Base-by-base conservation (phyloP, 2,113 vertebrate genomes). In the Atherinomorus stipes region DNA sequence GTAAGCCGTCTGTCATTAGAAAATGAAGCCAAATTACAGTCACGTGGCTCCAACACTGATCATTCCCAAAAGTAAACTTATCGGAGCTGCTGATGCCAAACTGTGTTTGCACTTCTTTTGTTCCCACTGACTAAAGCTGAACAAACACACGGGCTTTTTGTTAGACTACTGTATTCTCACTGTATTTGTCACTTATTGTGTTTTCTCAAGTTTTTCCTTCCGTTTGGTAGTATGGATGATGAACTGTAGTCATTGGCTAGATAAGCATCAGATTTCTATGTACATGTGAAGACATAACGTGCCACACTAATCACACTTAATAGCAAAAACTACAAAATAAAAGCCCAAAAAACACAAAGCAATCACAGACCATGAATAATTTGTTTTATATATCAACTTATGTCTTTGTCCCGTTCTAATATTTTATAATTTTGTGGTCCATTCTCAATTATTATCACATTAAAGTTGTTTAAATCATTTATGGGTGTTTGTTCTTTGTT, bases 1-100 rank as follows among this genome's bases (percentile, higher is more conserved):
- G 93, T 94, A 85, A 99, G 93, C 92, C 96, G 93, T 89, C 98
- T 99, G 94, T 85, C 93, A 92, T 15, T 62, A 37, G 80, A 84
- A 63, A 71, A 40, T 59, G 65, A 59, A 85, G 85, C 83, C 90
- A 89, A 90, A 65, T 70, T 60, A 71, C 61, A 76, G 72, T 80
- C 80, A 67, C 37, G 74, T 74, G 67, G 71, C 66, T 62, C 50
- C 26, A 38, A 53, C 51, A 54, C 73, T 21, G 59, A 75, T 78
- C 42, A 71, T 68, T 77, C 63, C 74, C 78, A 65, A 69, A 53
- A 19, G 66, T 44, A 37, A 80, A 74, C 21, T 69, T 34, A 51
- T 70, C 37, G 51, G 44, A 74, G 54, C 49, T 38, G 68, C 50
- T 8, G 7, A 28, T 60, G 69, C 67, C 76, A 52, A 64, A 80